Base-by-base conservation (phyloP, 1,140 invertebrate species). In the Leptonema lineaticorne region DNA sequence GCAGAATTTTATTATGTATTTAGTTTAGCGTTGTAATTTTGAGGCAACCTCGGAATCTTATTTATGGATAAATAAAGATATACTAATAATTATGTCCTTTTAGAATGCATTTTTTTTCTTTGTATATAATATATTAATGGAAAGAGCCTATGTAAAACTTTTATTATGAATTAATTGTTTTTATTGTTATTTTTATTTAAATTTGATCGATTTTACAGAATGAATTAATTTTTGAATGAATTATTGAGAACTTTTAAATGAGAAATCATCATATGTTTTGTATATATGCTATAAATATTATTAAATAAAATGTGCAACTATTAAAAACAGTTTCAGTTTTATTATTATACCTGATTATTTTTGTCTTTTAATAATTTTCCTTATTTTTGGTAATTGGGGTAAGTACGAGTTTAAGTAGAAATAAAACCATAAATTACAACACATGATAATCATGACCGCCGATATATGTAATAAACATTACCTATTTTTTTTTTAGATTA, bases 111-210 rank as follows among this genome's bases (percentile, higher is more conserved):
- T 64, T 48, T 63, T 16, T 22, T 60, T 67, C 18, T 41, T 41
- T 73, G 71, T 73, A 73, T 45, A 73, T 73, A 73, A n/a, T n/a
- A n/a, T n/a, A n/a, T n/a, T n/a, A 45, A 37, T 69, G 56, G 45
- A 67, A 69, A 63, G 62, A 60, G 26, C 50, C 62, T 57, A 29
- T 30, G 59, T 41, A 41, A 62, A 58, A 27, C 28, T 33, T 57
- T 50, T 50, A 53, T 64, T 24, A 16, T 64, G 26, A 64, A 53
- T 63, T 63, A 69, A 63, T 50, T 72, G 64, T 69, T 72, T 72
- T 72, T 63, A 72, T 72, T 69, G 71, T 72, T 72, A 72, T 72
- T 72, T 68, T 71, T 71, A 64, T 64, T 71, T 71, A 65, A 60
- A 62, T 22, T 45, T 30, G 62, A 41, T 62, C 33, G 45, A 16